Evolutionary conservation across 2,113 vertebrate species (phyloP), one percentile per base, ranked within the genome.

Genomic region (Uria aalge): DNA sequence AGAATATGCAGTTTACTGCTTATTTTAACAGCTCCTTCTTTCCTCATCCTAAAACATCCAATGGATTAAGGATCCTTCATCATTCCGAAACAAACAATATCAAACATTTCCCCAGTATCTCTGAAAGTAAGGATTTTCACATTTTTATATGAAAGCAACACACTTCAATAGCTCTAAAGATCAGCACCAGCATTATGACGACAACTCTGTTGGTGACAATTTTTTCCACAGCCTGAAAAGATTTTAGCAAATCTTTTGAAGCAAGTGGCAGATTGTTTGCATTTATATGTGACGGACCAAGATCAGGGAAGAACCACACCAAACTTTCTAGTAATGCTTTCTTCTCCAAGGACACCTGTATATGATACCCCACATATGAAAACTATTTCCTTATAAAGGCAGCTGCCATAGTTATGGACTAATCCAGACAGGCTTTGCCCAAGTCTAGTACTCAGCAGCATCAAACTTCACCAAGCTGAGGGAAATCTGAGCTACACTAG

Each of bases 181-280:
- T 40, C 43, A 75, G 5, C 27, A 67, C 9, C 32, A 67, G 22
- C 2, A 4, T 23, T 68, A 76, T 69, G 79, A 87, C 23, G 56
- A 32, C 6, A 7, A 74, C 11, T 40, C 9, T 24, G 7, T 11
- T 53, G 6, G 19, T 68, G 30, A 69, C 14, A 69, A 32, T 55
- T 56, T 85, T 69, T 82, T 89, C 66, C 47, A 47, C 3, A 59
- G n/a, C 26, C 24, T 14, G 1, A 60, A 59, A 90, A 73, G 14
- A 66, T 73, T 83, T 95, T 53, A 83, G 90, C 30, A 88, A 85
- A 85, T 83, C 92, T 48, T 85, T 66, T 92, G 41, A 92, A 79
- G 36, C 5, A 76, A 93, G 30, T 45, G 19, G 78, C 34, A 93
- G 45, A 52, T 27, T 64, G 48, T 22, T 79, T 68, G 23, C 21